Percentiles rank a stretch among this genome's conserved stretches.
phyloP scores from a whole-genome alignment of 1,140 invertebrate genomes.

The Heliconius hewitsoni region DNA sequence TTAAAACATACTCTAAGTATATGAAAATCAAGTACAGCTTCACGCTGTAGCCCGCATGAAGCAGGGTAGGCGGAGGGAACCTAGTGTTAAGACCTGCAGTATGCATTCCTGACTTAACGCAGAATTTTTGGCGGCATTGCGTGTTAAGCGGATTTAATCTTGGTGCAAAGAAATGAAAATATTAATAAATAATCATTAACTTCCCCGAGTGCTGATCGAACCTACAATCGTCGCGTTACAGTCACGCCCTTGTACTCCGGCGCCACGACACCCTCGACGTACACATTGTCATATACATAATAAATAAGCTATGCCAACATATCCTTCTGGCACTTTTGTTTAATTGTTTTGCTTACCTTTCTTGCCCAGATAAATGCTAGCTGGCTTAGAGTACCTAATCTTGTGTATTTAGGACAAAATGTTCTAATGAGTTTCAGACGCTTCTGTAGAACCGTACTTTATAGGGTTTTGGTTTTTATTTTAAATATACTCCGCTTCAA shows the following conservation, averaged over 20 bases:
- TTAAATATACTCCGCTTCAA: constrained; percentile 9
- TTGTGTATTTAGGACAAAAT: constrained; percentile 34
- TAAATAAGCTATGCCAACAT: constrained; percentile 6
- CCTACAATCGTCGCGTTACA: no score
- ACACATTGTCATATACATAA: not conserved
- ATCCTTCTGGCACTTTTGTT: constrained; percentile 11
- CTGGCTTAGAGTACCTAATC: constrained; percentile 28
- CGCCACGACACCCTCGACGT: not conserved
- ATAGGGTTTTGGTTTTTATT: not conserved
- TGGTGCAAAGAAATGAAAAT: no score
- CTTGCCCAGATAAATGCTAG: constrained; percentile 17
- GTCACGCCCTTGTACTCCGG: no score
- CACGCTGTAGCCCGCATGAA: no score
- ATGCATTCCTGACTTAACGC: no score
- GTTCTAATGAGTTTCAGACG: constrained; percentile 30
- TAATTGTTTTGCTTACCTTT: constrained; percentile 26
- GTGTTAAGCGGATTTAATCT: no score
- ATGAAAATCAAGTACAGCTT: not conserved
- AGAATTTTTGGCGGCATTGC: no score
- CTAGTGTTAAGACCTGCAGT: no score
- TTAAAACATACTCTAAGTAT: not conserved
- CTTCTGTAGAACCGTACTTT: constrained; percentile 16
- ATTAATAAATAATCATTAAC: no score
- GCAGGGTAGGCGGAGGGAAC: no score
- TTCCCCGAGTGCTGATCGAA: no score